Base-by-base conservation (phyloP, 2,113 vertebrate species). In the Tetrax tetrax region DNA sequence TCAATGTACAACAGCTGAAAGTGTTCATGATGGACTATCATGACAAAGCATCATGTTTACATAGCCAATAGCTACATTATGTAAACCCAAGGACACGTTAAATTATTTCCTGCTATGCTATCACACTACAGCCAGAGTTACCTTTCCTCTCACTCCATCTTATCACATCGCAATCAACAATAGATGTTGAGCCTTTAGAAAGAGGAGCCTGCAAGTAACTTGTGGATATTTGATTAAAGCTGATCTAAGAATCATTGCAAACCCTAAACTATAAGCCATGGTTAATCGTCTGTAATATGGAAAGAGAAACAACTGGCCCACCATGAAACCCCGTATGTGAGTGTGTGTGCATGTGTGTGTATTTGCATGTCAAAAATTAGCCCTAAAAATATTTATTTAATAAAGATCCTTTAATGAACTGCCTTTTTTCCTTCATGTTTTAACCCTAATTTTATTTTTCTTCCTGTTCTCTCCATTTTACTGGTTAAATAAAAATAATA, bases 401-500 rank as follows among this genome's bases (percentile, higher is more conserved):
- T 71, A 76, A 57, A 89, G 8, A 31, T 38, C 5, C n/a, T 50
- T 63, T 87, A 51, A 33, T 35, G 4, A 45, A 11, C 6, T 47
- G 9, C 7, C 22, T 64, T 78, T 68, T 72, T 48, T 51, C 4
- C 8, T 66, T 75, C 10, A 4, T 43, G 7, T 22, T 87, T 91
- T 85, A 79, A 71, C 12, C 3, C 5, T 60, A 14, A 31, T 77
- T 87, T 75, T 83, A 48, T 66, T 85, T 89, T 68, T 71, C 13
- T 59, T 68, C 3, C 24, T 54, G 81, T 87, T 50, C 8, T 63
- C 10, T 87, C 4, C 4, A 24, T 80, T 82, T 81, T 76, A 16
- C 20, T 69, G 25, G 41, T 45, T 85, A 88, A 86, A 80, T 57
- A 77, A 92, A 83, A 95, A 61, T 33, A 80, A 80, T 77, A 66